Percentiles rank a stretch among this genome's conserved stretches.
These are phyloP conservation scores for Triplophysa siluroides DNA, from an alignment of 2,113 vertebrate species.

Conservation along the genomic window DNA sequence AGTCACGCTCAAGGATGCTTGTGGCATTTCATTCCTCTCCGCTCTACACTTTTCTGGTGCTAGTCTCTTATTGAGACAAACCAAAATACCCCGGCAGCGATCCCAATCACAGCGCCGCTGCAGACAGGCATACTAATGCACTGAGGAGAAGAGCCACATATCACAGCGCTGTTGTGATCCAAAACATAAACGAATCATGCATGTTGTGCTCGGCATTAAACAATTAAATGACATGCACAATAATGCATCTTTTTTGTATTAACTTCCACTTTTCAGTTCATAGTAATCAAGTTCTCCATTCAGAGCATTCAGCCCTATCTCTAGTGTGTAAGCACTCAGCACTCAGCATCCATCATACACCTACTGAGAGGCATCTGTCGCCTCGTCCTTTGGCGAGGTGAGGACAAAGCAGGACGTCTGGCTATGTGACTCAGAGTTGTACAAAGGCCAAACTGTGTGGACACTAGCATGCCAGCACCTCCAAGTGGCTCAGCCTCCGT, in stretches of 20 bases:
- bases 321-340: not conserved
- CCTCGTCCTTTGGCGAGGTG: not conserved
- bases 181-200: not conserved
- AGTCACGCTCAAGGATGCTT: constrained; percentile 41
- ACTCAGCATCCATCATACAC: not conserved
- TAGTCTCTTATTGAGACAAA: constrained; percentile 27
- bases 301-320: not conserved
- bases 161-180: not conserved
- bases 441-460: constrained; percentile 17
- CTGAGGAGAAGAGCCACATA: not conserved
- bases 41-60: constrained; percentile 1
- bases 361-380: constrained; percentile 31
- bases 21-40: constrained; percentile 33
- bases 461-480: constrained; percentile 40
- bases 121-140: constrained; percentile 1
- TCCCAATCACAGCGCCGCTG: not conserved
- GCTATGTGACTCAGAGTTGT: not conserved
- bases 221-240: too few species aligned
- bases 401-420: constrained; percentile 31
- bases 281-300: too few species aligned
- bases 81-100: constrained; percentile 16
- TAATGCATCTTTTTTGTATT: too few species aligned
- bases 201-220: not conserved
- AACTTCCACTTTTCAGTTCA: too few species aligned
- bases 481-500: constrained; percentile 20